phyloP scores from a whole-genome alignment of 2,888 invertebrate species.

The Epistrophella euchroma region DNA sequence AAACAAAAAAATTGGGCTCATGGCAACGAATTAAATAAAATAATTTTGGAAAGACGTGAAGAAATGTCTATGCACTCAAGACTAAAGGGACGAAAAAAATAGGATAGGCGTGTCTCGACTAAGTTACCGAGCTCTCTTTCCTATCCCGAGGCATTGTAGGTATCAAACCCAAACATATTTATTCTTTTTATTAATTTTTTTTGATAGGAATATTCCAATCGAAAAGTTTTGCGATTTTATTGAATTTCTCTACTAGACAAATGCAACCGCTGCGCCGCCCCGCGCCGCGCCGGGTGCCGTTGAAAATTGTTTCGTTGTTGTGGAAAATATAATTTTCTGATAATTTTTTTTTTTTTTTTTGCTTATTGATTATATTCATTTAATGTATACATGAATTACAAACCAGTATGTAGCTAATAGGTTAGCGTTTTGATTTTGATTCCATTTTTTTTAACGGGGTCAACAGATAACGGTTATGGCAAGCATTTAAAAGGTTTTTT shows the following conservation, averaged over 20 bases:
- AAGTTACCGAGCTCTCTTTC: conserved; percentile 3
- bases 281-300: conserved; percentile 27
- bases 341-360: conserved; percentile 6
- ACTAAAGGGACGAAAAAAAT: conserved; percentile 15
- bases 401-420: not conserved
- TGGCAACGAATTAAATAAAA: conserved; percentile 74
- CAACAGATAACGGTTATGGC: conserved; percentile 54
- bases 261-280: not conserved
- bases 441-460: conserved; percentile 44
- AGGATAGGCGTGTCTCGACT: conserved; percentile 31
- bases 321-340: conserved; percentile 55
- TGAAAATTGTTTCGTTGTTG: conserved; percentile 56
- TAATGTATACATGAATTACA: conserved; percentile 6
- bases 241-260: conserved; percentile 62
- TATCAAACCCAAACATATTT: conserved; percentile 53
- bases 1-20: conserved; percentile 45
- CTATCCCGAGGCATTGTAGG: not conserved
- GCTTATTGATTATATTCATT: conserved; percentile 19
- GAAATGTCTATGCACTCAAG: conserved; percentile 42
- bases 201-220: conserved; percentile 46
- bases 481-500: conserved; percentile 9
- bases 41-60: conserved; percentile 47
- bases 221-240: conserved; percentile 71
- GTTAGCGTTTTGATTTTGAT: not conserved
- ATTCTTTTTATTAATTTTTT: conserved; percentile 20